Base-by-base conservation (phyloP, 2,888 invertebrate genomes). In the Tineola bisselliella region DNA sequence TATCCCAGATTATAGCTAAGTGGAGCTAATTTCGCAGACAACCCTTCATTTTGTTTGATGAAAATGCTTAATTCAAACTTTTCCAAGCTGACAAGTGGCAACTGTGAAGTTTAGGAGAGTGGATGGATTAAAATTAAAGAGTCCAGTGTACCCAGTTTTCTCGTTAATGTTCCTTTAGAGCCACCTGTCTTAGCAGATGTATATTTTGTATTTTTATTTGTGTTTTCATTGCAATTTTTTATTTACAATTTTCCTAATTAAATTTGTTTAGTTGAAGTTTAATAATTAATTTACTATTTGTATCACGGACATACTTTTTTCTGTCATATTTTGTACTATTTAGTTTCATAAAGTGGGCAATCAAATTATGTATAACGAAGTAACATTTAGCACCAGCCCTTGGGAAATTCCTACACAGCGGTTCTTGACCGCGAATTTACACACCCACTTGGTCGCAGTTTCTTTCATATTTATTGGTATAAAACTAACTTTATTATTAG, bases 1-100 rank as follows among this genome's bases (percentile, higher is more conserved):
- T 80, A 81, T 76, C 72, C 74, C 65, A 72, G 79, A 75, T 82
- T 78, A 76, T 70, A 68, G 65, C 66, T 72, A 75, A 81, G 76
- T 76, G 75, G 69, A 72, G 75, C 74, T 79, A 79, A 81, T 78
- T 79, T 76, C 68, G 67, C 65, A 68, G 62, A 63, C 31, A 66
- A 63, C 64, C 64, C 63, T 59, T 25, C 62, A 59, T 69, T 64
- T 69, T 59, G 64, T 63, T 62, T 65, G 63, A 65, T 44, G 57
- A 59, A 58, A 58, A 33, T 58, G 33, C 33, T 33, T 54, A 54
- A 54, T 54, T 54, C 54, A 18, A 25, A 54, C 54, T 54, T 54
- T 54, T 54, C 25, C 54, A 48, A 58, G 58, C 31, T 33, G 33
- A 58, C 58, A 58, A 33, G 58, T 33, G 33, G 58, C 13, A 54